Evolutionary conservation across 2,888 invertebrate species (phyloP).

Genomic region (Chaitophorus viminalis): DNA sequence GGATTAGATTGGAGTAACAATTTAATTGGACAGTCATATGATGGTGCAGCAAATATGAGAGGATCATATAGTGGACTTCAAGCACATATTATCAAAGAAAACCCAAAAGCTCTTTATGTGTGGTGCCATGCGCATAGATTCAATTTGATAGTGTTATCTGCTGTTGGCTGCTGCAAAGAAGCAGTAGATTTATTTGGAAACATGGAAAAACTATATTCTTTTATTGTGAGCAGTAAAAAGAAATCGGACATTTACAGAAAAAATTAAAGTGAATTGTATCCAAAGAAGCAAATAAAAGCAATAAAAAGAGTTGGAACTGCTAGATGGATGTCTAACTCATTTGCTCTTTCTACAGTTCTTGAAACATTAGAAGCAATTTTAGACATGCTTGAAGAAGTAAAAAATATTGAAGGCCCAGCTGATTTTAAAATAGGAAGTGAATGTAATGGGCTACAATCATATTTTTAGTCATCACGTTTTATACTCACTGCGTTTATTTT

Average conservation of each 20-base stretch:
- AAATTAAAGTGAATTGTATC: slow-evolving; percentile 3
- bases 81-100: background rate
- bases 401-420: background rate
- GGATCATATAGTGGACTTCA: background rate
- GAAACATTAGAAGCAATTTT: slow-evolving; percentile 29
- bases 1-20: background rate
- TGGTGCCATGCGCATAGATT: too few relatives aligned
- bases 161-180: slow-evolving; percentile 23
- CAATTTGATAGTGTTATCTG: too few relatives aligned
- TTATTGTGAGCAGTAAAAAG: slow-evolving; percentile 9
- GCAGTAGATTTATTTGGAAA: slow-evolving; percentile 26
- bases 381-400: background rate
- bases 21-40: background rate
- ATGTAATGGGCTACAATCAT: background rate
- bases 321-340: slow-evolving; percentile 20
- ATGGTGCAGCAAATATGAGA: background rate
- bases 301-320: slow-evolving; percentile 1
- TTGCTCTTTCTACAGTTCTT: slow-evolving; percentile 8
- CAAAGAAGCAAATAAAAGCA: background rate
- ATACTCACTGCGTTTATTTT: slow-evolving; percentile 13
- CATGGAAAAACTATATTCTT: slow-evolving; percentile 18
- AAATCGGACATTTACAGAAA: slow-evolving; percentile 9
- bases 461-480: slow-evolving; percentile 7
- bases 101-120: too few relatives aligned
- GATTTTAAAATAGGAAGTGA: slow-evolving; percentile 25